These are phyloP conservation scores for Eubasilissa splendida DNA, from an alignment of 2,888 invertebrate species.

Conservation along the genomic window DNA sequence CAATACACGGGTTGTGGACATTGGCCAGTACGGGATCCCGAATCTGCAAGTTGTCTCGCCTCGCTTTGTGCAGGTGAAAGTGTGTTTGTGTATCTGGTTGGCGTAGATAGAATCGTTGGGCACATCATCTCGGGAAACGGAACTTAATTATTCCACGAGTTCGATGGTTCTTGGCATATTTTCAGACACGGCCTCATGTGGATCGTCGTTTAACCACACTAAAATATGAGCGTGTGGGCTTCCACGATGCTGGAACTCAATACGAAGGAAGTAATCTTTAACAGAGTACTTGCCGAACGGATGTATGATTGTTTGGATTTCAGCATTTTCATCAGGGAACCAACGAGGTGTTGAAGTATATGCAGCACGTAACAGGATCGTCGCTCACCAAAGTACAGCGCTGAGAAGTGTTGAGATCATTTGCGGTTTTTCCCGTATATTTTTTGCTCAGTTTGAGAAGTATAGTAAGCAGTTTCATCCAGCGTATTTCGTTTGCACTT, in stretches of 20 bases:
- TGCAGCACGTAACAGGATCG: neutral
- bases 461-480: neutral
- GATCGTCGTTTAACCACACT: neutral
- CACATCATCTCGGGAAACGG: neutral
- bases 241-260: conserved; percentile 14
- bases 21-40: conserved; percentile 14
- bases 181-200: neutral
- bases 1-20: conserved; percentile 8
- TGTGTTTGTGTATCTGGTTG: conserved; percentile 14
- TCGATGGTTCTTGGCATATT: conserved; percentile 1
- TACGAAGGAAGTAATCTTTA: neutral
- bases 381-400: neutral
- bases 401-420: neutral
- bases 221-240: conserved; percentile 11
- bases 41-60: conserved; percentile 17
- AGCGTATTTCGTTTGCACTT: neutral
- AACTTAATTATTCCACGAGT: neutral
- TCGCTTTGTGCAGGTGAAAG: conserved; percentile 17
- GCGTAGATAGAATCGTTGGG: conserved; percentile 12
- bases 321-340: neutral
- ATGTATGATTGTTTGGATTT: neutral
- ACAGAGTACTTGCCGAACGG: neutral
- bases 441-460: neutral
- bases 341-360: conserved; percentile 5
- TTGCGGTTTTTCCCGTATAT: neutral